Base-by-base conservation (phyloP, 2,113 vertebrate species). In the Coracopsis vasa region DNA sequence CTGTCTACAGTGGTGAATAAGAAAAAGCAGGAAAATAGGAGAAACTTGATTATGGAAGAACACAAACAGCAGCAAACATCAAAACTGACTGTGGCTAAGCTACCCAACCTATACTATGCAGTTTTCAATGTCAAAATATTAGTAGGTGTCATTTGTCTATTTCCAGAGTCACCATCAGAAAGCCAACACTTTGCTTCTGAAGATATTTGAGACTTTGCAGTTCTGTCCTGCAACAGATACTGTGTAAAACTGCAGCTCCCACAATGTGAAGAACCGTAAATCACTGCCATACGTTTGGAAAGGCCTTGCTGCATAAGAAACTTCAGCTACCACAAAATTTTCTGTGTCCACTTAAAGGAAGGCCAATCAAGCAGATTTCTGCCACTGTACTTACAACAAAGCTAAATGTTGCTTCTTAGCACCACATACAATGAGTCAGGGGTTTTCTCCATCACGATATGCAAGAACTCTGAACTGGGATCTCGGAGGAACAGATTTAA, bases 1-100 rank as follows among this genome's bases (percentile, higher is more conserved):
- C 70, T 92, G 75, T 97, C 98, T 99, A 96, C 50, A 83, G 53
- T 48, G 1, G 0, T 86, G 47, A 87, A 89, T 6, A 70, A 41
- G 28, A 80, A 80, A 69, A 88, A 85, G 19, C 7, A 75, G 47
- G 37, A 71, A 83, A 79, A 89, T 0, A 72, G 14, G 31, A 82
- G 39, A 78, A 79, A 85, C 8, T 37, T 71, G 23, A 58, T 54
- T 74, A 69, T 9, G 29, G 42, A 87, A 84, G 24, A 81, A 41
- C 35, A 80, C 12, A 60, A 84, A 42, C 1, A 50, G 14, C 9
- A 75, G 56, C 44, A 72, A 18, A 74, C 64, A 6, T 54, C 23
- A 71, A 75, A 78, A 65, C 12, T 64, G 24, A 19, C 3, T 67
- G 23, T 13, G 11, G 19, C 67, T 45, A 64, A 87, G 29, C 24